These are phyloP conservation scores for Lepidochitona cinerea DNA, from an alignment of 2,888 invertebrate species.

Conservation along the genomic window DNA sequence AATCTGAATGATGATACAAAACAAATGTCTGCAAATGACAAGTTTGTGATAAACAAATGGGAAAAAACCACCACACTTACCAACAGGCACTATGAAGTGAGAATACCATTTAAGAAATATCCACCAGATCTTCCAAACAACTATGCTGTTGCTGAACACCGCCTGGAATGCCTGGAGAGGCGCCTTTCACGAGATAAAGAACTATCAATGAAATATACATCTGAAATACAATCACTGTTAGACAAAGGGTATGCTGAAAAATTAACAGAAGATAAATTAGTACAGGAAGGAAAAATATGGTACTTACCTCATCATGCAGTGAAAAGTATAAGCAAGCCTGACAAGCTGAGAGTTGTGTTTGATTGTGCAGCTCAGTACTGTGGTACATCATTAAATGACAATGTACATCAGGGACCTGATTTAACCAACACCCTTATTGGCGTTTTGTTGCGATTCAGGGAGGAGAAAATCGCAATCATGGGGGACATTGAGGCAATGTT, in stretches of 20 bases:
- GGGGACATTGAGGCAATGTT: slow-evolving; percentile 13
- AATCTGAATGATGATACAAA: not conserved
- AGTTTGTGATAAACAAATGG: not conserved
- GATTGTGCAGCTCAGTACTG: slow-evolving; percentile 6
- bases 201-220: not conserved
- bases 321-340: not conserved
- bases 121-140: not conserved
- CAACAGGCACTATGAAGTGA: not conserved
- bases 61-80: not conserved
- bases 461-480: not conserved
- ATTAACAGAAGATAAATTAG: not conserved
- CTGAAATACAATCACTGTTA: not conserved
- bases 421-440: not conserved
- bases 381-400: not conserved
- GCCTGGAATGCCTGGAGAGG: not conserved
- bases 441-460: not conserved
- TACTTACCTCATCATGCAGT: slow-evolving; percentile 4
- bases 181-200: not conserved
- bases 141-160: not conserved
- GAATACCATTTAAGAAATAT: not conserved
- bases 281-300: not conserved
- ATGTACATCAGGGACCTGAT: not conserved
- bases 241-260: not conserved
- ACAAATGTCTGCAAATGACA: not conserved
- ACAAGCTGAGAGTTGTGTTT: slow-evolving; percentile 5